A percentile compares a stretch with the other conserved stretches of the same genome.
These are phyloP conservation scores for Saiga tatarica DNA, from an alignment of 2,113 vertebrate species.

Conservation along the genomic window DNA sequence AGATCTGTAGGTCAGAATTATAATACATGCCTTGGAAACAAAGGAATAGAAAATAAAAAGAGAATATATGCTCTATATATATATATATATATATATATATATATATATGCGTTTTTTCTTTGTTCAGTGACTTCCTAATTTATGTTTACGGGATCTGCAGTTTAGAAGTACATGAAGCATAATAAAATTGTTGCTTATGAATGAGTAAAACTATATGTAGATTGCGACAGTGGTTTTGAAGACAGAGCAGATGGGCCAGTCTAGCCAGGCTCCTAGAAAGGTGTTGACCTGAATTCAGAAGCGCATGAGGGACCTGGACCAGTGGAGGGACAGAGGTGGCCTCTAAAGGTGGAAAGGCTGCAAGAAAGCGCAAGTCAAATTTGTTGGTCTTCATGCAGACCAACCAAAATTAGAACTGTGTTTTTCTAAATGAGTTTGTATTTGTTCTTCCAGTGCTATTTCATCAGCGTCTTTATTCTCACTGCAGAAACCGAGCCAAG, in stretches of 20 bases:
- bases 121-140: not conserved
- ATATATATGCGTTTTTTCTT: not conserved
- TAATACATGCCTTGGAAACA: not conserved
- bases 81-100: not conserved
- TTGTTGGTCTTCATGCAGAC: not conserved
- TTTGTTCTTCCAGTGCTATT: not conserved
- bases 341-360: not conserved
- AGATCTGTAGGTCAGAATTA: not conserved
- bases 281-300: not conserved
- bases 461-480: not conserved
- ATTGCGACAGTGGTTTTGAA: not conserved
- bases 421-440: not conserved
- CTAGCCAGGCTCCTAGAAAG: too few species aligned
- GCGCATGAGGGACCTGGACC: fast-evolving
- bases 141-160: not conserved
- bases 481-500: not conserved
- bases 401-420: not conserved
- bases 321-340: not conserved
- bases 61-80: not conserved
- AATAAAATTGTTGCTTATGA: not conserved
- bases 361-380: not conserved
- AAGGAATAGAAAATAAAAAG: not conserved
- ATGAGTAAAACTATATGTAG: not conserved
- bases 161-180: not conserved
- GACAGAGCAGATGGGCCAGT: not conserved